These are phyloP conservation scores for Lepidochrysops patricia DNA, from an alignment of 2,888 invertebrate species.

Conservation along the genomic window DNA sequence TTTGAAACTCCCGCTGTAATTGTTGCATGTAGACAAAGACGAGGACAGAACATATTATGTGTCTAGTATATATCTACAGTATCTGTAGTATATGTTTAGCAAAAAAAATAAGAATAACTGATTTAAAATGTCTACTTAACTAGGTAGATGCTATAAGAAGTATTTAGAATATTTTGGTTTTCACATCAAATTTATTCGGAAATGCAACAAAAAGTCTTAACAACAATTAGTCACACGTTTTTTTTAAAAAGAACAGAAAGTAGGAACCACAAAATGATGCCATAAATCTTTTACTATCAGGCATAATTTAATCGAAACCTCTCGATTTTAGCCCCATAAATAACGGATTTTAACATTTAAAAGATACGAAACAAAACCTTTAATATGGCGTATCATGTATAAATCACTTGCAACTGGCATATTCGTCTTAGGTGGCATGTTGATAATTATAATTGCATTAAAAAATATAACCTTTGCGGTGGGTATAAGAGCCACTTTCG, in stretches of 20 bases:
- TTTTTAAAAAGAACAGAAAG: slow-evolving; percentile 35
- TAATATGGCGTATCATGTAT: slow-evolving; percentile 68
- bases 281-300: slow-evolving; percentile 65
- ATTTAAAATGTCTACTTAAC: no score
- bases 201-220: slow-evolving; percentile 8
- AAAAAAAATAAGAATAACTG: no score
- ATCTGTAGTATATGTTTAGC: no score
- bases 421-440: slow-evolving; percentile 62
- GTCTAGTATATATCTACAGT: no score
- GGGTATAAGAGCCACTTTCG: slow-evolving; percentile 12
- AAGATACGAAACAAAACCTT: slow-evolving; percentile 66
- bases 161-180: neutral
- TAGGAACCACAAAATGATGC: slow-evolving; percentile 47
- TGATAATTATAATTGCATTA: slow-evolving; percentile 6
- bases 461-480: slow-evolving; percentile 14
- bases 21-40: no score
- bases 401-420: slow-evolving; percentile 70
- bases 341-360: slow-evolving; percentile 70
- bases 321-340: slow-evolving; percentile 70
- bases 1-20: no score
- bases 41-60: no score
- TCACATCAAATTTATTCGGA: slow-evolving; percentile 4
- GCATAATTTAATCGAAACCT: slow-evolving; percentile 70
- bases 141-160: neutral
- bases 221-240: slow-evolving; percentile 27